Evolutionary conservation across 37 sponge, comb jelly and placozoan genomes (phyloP).

Genomic region (Hexactinellida sp.): DNA sequence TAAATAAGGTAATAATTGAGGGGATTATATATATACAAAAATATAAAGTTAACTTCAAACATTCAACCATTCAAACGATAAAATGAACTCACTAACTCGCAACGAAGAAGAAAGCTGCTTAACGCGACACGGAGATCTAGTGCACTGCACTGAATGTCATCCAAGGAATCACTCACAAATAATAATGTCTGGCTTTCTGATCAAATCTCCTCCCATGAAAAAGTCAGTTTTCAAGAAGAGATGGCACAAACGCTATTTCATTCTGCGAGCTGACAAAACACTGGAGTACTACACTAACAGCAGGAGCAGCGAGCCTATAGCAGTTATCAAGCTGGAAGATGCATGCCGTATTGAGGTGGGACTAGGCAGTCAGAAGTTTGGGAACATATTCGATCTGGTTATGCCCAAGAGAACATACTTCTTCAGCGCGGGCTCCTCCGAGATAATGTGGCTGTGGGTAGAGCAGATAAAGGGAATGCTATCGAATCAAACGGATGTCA

Average conservation of each 20-base stretch:
- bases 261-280: not conserved
- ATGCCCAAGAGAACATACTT: not conserved
- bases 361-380: not conserved
- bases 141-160: not conserved
- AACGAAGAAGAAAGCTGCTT: not conserved
- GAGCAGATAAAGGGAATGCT: not conserved
- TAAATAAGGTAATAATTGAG: too few species aligned
- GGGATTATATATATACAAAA: too few species aligned
- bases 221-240: not conserved
- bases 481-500: not conserved
- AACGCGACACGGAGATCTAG: not conserved
- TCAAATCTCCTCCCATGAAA: not conserved
- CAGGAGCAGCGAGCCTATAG: not conserved
- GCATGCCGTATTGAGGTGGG: not conserved
- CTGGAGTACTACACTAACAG: not conserved
- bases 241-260: slow-evolving; percentile 15
- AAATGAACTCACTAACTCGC: too few species aligned
- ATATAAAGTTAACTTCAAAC: too few species aligned
- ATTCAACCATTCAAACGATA: not conserved
- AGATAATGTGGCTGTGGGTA: not conserved
- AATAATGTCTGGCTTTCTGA: not conserved
- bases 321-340: not conserved
- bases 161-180: not conserved
- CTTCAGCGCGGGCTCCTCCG: not conserved
- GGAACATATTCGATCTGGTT: not conserved